Base-by-base conservation (phyloP, 2,797 vertebrate species). In the Anabas testudineus region DNA sequence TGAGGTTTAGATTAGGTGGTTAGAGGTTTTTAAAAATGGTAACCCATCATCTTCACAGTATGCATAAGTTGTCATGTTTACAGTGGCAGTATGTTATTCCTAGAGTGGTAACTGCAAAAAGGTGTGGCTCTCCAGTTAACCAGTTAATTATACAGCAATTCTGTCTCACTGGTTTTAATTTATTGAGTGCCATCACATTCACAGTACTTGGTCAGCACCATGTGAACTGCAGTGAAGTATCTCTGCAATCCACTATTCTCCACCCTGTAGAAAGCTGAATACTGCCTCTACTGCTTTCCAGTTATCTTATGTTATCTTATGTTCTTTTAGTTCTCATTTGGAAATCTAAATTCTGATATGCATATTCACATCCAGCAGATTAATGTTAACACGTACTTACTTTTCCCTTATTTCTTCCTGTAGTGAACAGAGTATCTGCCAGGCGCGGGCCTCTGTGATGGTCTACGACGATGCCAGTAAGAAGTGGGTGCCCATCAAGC, bases 391-490 rank as follows among this genome's bases (percentile, higher is more conserved):
- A 42, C 13, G 19, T 10, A 18, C 4, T 16, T 21, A 43, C 1
- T 32, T 34, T 54, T 5, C 14, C 16, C 10, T 18, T 24, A 10
- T 78, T 22, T 53, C 26, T 42, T 21, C 32, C 32, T 30, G 19
- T 91, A 99, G 98, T 87, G 98, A 99, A 93, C 98, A 99, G 95
- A 99, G 98, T 88, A 99, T 99, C 94, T 99, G 98, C 95, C 98
- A 99, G 95, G 98, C 98, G 47, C 95, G 98, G 91, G 98, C 98
- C 89, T 99, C 97, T 55, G 98, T 99, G 82, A 99, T 99, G 98
- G 96, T 99, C 90, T 99, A 99, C 34, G 98, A 99, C 66, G 98
- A 99, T 92, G 96, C 96, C 94, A 99, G 97, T 92, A 99, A 99
- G 94, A 99, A 99, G 91, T 99, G 98, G 98, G 96, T 99, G 72